Base-by-base conservation (phyloP, 2,113 vertebrate species). In the Hoplias malabaricus region DNA sequence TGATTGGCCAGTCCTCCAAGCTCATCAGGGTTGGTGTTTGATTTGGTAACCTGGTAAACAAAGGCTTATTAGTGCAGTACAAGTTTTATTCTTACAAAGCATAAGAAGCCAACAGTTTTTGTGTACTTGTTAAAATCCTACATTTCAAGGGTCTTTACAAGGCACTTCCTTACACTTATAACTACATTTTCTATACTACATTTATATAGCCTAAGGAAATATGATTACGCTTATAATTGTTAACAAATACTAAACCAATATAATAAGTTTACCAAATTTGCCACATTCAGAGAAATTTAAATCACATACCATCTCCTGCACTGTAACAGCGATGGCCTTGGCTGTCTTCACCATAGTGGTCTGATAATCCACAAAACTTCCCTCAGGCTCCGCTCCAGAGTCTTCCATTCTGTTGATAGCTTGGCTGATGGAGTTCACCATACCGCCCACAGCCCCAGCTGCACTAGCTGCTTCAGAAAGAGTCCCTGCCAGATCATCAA, bases 291-390 rank as follows among this genome's bases (percentile, higher is more conserved):
- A 74, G 13, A 11, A 54, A 29, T 14, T 31, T 4, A 68, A 75
- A 59, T 16, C 19, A 16, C 92, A 80, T 82, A 98, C 96, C 96
- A 99, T 98, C 86, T 99, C 98, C 89, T 99, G 98, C 69, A 98
- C 96, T 0, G 95, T 98, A 84, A 99, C 95, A 2, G 98, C 96
- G 0, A 99, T 98, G 78, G 97, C 98, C 82, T 99, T 99, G 80
- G 98, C 96, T 0, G 96, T 98, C 91, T 95, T 97, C 78, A 99
- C 96, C 97, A 99, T 99, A 0, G 96, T 99, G 5, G 98, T 99
- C 85, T 99, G 98, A 84, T 99, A 99, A 87, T 99, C 98, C 84
- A 99, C 97, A 27, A 99, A 99, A n/a, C 93, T 93, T 31, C 96
- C 96, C 50, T 99, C 96, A 13, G 96, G 95, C 48, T 98, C 96